Evolutionary conservation across 2,888 invertebrate genomes (phyloP), one percentile per base, ranked within the genome.

Genomic region (Lysandra bellargus): DNA sequence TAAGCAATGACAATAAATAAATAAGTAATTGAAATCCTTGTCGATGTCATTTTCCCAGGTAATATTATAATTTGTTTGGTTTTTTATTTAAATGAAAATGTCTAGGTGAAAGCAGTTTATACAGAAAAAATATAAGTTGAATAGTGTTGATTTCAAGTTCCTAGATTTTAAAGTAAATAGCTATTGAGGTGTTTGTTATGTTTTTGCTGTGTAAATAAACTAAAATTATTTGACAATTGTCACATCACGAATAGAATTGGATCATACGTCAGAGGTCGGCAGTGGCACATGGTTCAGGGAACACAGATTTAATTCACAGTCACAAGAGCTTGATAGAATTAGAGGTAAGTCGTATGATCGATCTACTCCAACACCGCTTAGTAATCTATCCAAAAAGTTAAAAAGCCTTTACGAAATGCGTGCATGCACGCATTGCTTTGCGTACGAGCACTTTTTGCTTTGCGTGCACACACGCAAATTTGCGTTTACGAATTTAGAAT

Each of bases 261-360:
- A 95, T 89, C 93, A 93, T 91, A 92, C 94, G 80, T 91, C 93
- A 85, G 95, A 94, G 89, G 94, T 94, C 88, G 95, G 95, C 92
- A 95, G 95, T 91, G 95, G 95, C 89, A 95, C 95, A 89, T 95
- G 96, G 93, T 95, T 95, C 95, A 95, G 95, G 94, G 95, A 95
- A 91, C 95, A 95, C 95, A 95, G 95, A 91, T 96, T 95, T 95
- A 95, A 94, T 92, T 96, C 93, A 89, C 95, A 95, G 90, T 95
- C 94, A 84, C 95, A 95, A 92, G 96, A 96, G 87, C 95, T 96
- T 91, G 93, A 94, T 91, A 92, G 89, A 85, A 88, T 90, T 81
- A 87, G 90, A 94, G 95, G 95, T 95, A 90, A 94, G 94, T 89
- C n/a, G 74, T 74, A 74, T 40, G 72, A 72, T 49, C 64, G 9